Evolutionary conservation across 2,888 invertebrate species (phyloP), one percentile per base, ranked within the genome.

Genomic region (Drosophila nigricruria): DNA sequence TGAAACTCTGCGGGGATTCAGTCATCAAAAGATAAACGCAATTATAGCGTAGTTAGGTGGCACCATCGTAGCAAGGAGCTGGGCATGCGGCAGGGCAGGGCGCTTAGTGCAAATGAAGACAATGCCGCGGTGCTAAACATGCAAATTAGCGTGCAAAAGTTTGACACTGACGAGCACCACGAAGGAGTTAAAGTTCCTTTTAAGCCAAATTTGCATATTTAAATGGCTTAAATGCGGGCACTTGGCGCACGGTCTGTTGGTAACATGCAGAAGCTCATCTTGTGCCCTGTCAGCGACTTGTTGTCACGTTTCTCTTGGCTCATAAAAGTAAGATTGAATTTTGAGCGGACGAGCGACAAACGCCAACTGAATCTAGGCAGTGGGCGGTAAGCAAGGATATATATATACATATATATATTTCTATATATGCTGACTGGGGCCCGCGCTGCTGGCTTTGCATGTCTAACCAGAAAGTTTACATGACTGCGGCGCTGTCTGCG

Each of bases 241-340:
- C 86, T 82, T 79, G 77, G 70, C 81, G 75, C 71, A 62, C 82
- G 36, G 63, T 45, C 61, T 68, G 58, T 64, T 75, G 71, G 66
- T 49, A 80, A 80, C 72, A 80, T 82, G 81, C 76, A 68, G 62
- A 53, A 67, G 67, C 56, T 72, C 59, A 68, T 68, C 60, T 57
- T 61, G 47, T 56, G 40, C 61, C 64, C 64, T 68, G 85, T 88
- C 81, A 83, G 70, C 78, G 83, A 49, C 82, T 76, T 79, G 83
- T 79, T 84, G 88, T 83, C 86, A 89, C 86, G 86, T 82, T 88
- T 82, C 82, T 70, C 68, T 73, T 82, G 82, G 59, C 84, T 86
- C 88, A 82, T 88, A 88, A 88, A 89, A 88, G 80, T 77, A 70
- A 88, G 83, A 89, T 88, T 88, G 87, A 89, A 80, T 89, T 88